Evolutionary conservation across 2,113 vertebrate genomes (phyloP).

Genomic region (Callipepla californica): DNA sequence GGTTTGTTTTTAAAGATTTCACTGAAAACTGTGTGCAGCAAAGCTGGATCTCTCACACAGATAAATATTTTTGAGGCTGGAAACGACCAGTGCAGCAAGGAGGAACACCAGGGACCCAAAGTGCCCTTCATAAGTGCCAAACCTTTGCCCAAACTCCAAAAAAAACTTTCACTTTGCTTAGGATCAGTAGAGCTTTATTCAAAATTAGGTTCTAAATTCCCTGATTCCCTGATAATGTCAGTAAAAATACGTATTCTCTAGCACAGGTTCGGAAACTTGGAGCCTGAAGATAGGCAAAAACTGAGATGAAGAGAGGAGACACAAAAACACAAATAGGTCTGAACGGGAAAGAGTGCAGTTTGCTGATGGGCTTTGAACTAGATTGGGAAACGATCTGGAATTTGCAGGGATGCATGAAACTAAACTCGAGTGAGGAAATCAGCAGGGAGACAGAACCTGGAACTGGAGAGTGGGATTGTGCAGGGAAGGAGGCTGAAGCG

Average conservation of each 20-base stretch:
- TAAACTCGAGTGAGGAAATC: neutral
- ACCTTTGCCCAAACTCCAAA: neutral
- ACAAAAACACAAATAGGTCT: neutral
- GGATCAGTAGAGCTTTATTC: neutral
- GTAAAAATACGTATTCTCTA: neutral
- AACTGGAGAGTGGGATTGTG: neutral
- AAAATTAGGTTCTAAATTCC: neutral
- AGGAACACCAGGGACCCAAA: neutral
- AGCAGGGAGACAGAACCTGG: neutral
- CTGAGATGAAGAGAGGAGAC: neutral
- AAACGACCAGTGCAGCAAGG: neutral
- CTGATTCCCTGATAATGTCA: neutral
- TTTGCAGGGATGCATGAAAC: neutral
- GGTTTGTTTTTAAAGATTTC: neutral
- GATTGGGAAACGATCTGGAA: fast-evolving
- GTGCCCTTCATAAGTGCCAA: neutral
- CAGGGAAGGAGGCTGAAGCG: neutral
- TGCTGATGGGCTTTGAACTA: neutral
- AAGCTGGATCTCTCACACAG: neutral
- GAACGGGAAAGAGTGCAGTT: neutral
- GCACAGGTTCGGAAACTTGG: neutral
- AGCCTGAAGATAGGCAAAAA: neutral
- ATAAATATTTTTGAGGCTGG: neutral
- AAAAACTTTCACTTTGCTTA: neutral
- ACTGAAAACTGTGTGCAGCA: neutral